Evolutionary conservation across 2,113 vertebrate genomes (phyloP), one percentile per base, ranked within the genome.

Genomic region (Chloropsis hardwickii): DNA sequence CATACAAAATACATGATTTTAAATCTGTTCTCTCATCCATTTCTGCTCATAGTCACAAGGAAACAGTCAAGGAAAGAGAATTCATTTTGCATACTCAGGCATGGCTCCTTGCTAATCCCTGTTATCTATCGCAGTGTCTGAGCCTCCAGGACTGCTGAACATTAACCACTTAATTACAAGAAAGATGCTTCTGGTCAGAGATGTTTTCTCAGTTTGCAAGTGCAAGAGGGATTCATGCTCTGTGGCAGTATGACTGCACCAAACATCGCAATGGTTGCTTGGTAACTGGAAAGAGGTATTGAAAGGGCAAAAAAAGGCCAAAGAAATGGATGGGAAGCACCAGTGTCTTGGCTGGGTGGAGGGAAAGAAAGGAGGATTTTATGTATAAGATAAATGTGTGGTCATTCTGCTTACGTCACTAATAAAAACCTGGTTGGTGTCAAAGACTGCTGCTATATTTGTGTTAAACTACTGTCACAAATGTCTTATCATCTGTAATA

Each of bases 201-300:
- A 76, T 45, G 16, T 37, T 39, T 57, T 58, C 91, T 82, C 42
- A 65, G 73, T 57, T 80, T 70, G 25, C 86, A 82, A 91, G 27
- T 65, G 33, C 54, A 95, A 73, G 48, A 54, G 62, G 62, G 71
- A 92, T 82, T 91, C 70, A 27, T 51, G 81, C 10, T 69, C 74
- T 65, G 35, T 80, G 70, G 61, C 54, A 77, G 24, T 25, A 42
- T 8, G 42, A 90, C 58, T 88, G 74, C 58, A 92, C 54, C 64
- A 94, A 96, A 88, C 56, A 90, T 73, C 3, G 27, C 85, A 77
- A 80, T 56, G 54, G 90, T 96, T 95, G 87, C 94, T 77, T 88
- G 76, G 95, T 81, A 95, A 93, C 85, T 31, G 33, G 51, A 77
- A 85, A 87, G 48, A 80, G 22, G 58, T 86, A 90, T 86, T 95